Base-by-base conservation (phyloP, 2,797 vertebrate genomes). In the Squalus acanthias region DNA sequence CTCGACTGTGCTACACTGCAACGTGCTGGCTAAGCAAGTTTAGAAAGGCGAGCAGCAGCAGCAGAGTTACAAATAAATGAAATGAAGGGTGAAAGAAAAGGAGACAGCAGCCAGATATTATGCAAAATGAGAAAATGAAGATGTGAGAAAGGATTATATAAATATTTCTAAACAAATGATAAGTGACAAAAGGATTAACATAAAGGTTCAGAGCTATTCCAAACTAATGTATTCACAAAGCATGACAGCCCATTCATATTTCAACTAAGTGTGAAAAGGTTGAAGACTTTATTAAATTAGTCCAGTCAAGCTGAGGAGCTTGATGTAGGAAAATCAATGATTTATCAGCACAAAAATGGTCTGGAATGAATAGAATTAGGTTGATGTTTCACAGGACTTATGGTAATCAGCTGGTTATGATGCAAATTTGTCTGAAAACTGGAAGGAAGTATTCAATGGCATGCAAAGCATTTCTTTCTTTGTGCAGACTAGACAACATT, bases 271-370 rank as follows among this genome's bases (percentile, higher is more conserved):
- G 94, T 72, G 39, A 95, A 95, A 95, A 95, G 94, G 94, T 95
- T 72, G 69, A 95, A 95, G 94, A 95, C 46, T 57, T 76, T 95
- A 95, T 95, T 74, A 95, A 95, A 74, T 95, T 95, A 95, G 72
- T 76, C 15, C 72, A 95, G 94, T 95, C 94, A 95, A 95, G 72
- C 94, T 95, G 70, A 74, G 94, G 53, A 74, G 94, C 70, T 95
- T 76, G 94, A 76, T 95, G 50, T 95, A 95, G 50, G 53, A 74
- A 57, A 95, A 95, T 74, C 69, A 74, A 76, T 95, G 70, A 74
- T 74, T 76, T 95, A 57, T 95, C 94, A 60, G 94, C 69, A 76
- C 70, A 76, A 95, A 95, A 76, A 95, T 74, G 94, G 70, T 95
- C 72, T 95, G 72, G 70, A 95, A 95, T 76, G 69, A 95, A 74